Conservation (phyloP, 1,140 invertebrate genomes). For the Monomorium pharaonis region DNA sequence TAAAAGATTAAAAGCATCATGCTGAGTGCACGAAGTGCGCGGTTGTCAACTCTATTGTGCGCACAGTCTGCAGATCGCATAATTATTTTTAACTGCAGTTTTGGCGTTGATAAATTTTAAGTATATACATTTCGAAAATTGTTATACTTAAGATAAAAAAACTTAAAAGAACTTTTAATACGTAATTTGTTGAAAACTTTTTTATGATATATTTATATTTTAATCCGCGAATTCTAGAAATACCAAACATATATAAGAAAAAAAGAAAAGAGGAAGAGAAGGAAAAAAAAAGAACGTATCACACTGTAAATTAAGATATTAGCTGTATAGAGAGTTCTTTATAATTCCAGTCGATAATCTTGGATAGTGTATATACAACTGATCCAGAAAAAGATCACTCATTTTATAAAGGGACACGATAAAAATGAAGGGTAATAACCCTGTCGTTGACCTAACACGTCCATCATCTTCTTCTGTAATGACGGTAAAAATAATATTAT, state of each 20-base stretch:
- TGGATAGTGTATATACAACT: not conserved
- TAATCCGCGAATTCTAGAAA: not conserved
- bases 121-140: not conserved
- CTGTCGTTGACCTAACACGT: constrained; percentile 17
- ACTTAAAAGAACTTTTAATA: not conserved
- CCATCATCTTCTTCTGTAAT: not conserved
- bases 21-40: not conserved
- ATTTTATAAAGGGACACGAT: constrained; percentile 7
- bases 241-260: not conserved
- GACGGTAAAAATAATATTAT: constrained; percentile 44
- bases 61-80: not conserved
- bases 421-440: constrained; percentile 41
- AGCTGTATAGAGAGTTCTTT: not conserved
- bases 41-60: not conserved
- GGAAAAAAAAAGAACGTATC: not conserved
- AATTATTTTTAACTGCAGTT: not conserved
- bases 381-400: constrained; percentile 1
- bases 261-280: not conserved
- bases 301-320: not conserved
- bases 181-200: not conserved
- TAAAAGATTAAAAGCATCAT: not conserved
- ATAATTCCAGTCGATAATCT: constrained; percentile 6
- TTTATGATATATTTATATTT: not conserved
- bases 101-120: not conserved
- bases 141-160: not conserved